Conservation (phyloP, 2,113 vertebrate species). For the Chloebia gouldiae region DNA sequence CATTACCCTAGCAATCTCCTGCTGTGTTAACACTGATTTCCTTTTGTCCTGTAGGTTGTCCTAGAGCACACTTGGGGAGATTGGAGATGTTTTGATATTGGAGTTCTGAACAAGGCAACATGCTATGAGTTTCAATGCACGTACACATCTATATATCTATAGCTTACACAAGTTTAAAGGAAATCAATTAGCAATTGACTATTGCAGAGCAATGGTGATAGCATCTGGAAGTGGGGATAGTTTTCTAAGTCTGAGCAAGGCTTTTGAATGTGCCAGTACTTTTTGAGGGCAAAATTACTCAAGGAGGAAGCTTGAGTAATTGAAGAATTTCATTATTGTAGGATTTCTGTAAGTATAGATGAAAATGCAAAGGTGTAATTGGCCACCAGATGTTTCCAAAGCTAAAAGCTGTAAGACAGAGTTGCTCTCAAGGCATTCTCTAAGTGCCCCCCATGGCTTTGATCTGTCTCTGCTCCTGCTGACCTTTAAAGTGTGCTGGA, state of each 20-base stretch:
- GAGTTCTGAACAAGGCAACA: background rate
- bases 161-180: slow-evolving; percentile 17
- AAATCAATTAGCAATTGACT: slow-evolving; percentile 51
- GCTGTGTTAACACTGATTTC: background rate
- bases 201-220: background rate
- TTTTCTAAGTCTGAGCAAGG: background rate
- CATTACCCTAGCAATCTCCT: background rate
- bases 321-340: background rate
- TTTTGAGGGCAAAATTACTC: slow-evolving; percentile 19
- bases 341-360: background rate
- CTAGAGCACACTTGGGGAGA: background rate
- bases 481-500: background rate
- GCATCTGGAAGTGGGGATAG: background rate
- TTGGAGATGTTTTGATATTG: background rate
- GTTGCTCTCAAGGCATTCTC: background rate
- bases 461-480: background rate
- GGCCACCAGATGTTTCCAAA: background rate
- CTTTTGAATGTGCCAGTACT: background rate
- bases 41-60: slow-evolving; percentile 6
- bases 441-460: background rate
- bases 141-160: slow-evolving; percentile 36
- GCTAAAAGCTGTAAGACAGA: background rate
- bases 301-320: background rate
- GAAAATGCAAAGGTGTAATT: background rate
- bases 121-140: background rate